Evolutionary conservation across 1,140 invertebrate genomes (phyloP), one percentile per base, ranked within the genome.

Genomic region (Panulirus ornatus): DNA sequence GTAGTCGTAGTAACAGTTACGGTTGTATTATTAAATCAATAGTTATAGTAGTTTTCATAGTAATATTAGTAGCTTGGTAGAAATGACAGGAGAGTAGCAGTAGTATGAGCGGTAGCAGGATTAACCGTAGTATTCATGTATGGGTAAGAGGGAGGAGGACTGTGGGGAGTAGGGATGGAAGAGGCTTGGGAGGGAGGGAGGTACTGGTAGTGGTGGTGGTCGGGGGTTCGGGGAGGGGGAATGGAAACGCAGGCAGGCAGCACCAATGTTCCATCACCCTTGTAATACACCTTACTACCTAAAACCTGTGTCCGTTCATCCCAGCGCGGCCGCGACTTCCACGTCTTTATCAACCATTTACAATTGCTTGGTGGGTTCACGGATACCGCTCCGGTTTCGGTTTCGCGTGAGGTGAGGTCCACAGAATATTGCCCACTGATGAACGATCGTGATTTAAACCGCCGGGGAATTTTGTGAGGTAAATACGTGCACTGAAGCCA

Each of bases 211-310:
- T 36, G 76, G 40, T 36, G n/a, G 27, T 2, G 76, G 44, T 2
- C 27, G 11, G 16, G 76, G 44, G 76, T 34, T 22, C n/a, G 22
- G 47, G 34, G 16, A 6, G 34, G n/a, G 78, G 36, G 78, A 54
- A 47, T 30, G 79, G 19, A n/a, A 83, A 54, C 51, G 38, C 16
- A 54, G n/a, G 58, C 22, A 44, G 76, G 44, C 38, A 79, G 76
- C 76, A 79, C 76, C 76, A 79, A 34, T 84, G 82, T 84, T 70
- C 58, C 40, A 83, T 83, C 79, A 83, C 82, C 82, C 82, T 84
- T 70, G 82, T 84, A 84, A 84, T 84, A 84, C 82, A 84, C 82
- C 82, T 84, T 84, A 84, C 82, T 84, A 84, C 63, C 63, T 42
- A 84, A 84, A 84, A 84, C 58, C 54, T 47, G 63, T 36, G 82